Conservation (phyloP, 2,888 invertebrate species). For the Blera fallax region DNA sequence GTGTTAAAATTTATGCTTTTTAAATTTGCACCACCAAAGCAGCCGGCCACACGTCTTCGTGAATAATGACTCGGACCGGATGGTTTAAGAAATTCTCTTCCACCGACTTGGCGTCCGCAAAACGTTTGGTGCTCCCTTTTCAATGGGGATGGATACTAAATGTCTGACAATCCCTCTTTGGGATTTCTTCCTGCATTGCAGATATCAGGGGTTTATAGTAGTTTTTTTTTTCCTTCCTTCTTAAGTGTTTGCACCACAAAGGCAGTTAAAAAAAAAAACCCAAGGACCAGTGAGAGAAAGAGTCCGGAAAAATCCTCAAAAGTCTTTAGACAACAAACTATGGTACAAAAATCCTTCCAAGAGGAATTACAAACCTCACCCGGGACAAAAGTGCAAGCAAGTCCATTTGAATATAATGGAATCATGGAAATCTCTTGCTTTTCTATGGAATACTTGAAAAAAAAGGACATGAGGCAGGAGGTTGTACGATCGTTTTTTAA, state of each 20-base stretch:
- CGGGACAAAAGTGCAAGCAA: neutral
- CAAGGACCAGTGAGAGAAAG: neutral
- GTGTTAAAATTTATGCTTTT: slow-evolving; percentile 64
- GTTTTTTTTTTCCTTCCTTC: neutral
- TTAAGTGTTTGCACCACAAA: slow-evolving; percentile 65
- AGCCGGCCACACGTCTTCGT: slow-evolving; percentile 51
- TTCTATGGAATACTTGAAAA: neutral
- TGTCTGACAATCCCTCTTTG: slow-evolving; percentile 58
- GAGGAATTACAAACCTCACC: neutral
- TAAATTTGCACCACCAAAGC: slow-evolving; percentile 39
- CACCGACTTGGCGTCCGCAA: slow-evolving; percentile 17
- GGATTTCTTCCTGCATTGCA: slow-evolving; percentile 65
- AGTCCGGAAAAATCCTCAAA: neutral
- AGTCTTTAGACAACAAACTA: slow-evolving; percentile 1
- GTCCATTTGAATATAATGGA: neutral
- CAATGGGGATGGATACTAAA: slow-evolving; percentile 10
- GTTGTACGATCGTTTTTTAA: no score
- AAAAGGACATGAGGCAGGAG: no score
- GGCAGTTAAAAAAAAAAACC: slow-evolving; percentile 17
- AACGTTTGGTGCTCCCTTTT: neutral
- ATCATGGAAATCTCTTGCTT: neutral
- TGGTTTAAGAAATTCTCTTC: slow-evolving; percentile 44
- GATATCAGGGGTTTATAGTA: slow-evolving; percentile 37
- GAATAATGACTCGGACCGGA: slow-evolving; percentile 57
- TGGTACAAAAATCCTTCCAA: slow-evolving; percentile 21